These are phyloP conservation scores for Sarcophaga caerulescens DNA, from an alignment of 2,888 invertebrate species.

Conservation along the genomic window DNA sequence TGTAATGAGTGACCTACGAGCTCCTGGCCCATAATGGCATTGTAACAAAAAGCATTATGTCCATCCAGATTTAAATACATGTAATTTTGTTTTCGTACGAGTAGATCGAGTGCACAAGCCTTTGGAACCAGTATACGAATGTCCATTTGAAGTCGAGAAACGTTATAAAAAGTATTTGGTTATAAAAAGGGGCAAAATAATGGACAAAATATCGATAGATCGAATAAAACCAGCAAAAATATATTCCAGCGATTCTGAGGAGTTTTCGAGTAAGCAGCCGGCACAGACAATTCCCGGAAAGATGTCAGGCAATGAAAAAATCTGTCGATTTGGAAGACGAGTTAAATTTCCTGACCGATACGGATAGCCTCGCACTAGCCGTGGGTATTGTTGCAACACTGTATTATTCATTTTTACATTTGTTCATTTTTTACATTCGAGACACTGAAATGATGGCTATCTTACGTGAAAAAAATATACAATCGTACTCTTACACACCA, in stretches of 20 bases:
- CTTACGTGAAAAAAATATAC: too few relatives aligned
- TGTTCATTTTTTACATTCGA: too few relatives aligned
- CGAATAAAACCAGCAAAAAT: constrained; percentile 50
- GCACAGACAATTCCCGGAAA: too few relatives aligned
- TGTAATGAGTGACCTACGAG: constrained; percentile 15
- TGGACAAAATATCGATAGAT: constrained; percentile 45
- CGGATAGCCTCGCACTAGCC: too few relatives aligned
- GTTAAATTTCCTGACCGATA: too few relatives aligned
- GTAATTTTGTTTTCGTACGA: constrained; percentile 58
- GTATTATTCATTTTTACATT: too few relatives aligned
- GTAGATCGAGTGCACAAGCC: constrained; percentile 42
- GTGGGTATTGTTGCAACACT: too few relatives aligned
- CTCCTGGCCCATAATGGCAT: background rate
- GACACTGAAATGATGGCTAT: too few relatives aligned
- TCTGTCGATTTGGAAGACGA: too few relatives aligned
- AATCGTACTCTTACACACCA: background rate
- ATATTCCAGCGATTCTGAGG: background rate
- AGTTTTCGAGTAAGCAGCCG: too few relatives aligned
- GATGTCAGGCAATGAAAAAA: too few relatives aligned
- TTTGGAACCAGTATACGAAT: constrained; percentile 49
- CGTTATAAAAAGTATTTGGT: constrained; percentile 40
- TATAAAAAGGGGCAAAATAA: background rate
- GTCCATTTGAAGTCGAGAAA: constrained; percentile 43
- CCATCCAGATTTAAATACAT: constrained; percentile 29
- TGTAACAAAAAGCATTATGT: constrained; percentile 22